phyloP scores from a whole-genome alignment of 2,113 vertebrate species.

The Isurus oxyrinchus region DNA sequence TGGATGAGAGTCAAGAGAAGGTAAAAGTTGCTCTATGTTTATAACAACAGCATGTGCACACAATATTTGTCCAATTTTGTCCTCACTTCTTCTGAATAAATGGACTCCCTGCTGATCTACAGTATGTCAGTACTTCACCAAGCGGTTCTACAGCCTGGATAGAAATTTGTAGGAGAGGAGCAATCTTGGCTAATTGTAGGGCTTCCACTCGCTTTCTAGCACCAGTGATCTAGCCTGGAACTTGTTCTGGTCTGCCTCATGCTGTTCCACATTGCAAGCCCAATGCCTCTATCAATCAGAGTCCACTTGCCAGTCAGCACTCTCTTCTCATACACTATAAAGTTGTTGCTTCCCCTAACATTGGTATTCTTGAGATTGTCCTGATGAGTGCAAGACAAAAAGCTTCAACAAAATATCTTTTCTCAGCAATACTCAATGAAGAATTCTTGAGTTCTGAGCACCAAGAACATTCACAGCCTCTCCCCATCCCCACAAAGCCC shows the following conservation, averaged over 20 bases:
- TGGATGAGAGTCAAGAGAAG: constrained; percentile 63
- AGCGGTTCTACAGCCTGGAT: background rate
- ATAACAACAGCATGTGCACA: background rate
- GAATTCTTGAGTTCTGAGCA: too few relatives aligned
- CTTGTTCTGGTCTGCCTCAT: background rate
- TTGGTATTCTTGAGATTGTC: too few relatives aligned
- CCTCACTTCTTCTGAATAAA: background rate
- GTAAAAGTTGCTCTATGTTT: constrained; percentile 45
- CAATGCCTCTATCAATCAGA: too few relatives aligned
- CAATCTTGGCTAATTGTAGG: background rate
- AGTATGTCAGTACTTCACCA: background rate
- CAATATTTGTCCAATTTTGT: background rate
- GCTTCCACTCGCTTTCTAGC: background rate
- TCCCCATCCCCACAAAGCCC: background rate
- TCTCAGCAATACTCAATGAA: too few relatives aligned
- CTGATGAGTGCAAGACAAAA: too few relatives aligned
- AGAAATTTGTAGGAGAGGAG: background rate
- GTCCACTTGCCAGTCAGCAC: too few relatives aligned
- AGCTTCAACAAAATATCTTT: too few relatives aligned
- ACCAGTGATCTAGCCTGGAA: background rate
- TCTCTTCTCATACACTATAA: too few relatives aligned
- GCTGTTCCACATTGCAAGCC: background rate
- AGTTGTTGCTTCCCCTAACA: too few relatives aligned
- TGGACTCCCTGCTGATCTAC: background rate
- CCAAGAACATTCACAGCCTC: background rate